A percentile compares a stretch with the other conserved stretches of the same genome.
Conservation (phyloP, 2,888 invertebrate genomes). For the Pollenia labialis region DNA sequence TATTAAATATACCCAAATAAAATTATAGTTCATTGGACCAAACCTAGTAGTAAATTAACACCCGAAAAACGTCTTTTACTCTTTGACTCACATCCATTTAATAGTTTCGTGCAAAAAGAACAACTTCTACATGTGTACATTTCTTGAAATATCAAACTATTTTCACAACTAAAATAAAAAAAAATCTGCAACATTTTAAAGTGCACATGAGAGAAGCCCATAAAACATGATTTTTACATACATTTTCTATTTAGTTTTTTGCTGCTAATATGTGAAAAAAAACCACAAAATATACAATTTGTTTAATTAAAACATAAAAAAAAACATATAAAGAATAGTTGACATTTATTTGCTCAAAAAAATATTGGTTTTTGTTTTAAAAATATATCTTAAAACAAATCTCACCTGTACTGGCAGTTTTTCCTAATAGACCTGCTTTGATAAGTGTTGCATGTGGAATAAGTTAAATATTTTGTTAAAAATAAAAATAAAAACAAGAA, state of each 20-base stretch:
- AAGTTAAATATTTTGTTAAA: slow-evolving; percentile 41
- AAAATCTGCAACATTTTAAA: neutral
- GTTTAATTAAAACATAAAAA: slow-evolving; percentile 14
- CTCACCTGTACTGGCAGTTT: slow-evolving; percentile 83
- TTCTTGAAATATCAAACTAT: no score
- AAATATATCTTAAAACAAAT: slow-evolving; percentile 4
- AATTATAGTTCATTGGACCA: no score
- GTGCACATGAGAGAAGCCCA: slow-evolving; percentile 20
- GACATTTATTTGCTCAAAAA: slow-evolving; percentile 43
- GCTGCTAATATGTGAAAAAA: neutral
- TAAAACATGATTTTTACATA: slow-evolving; percentile 46
- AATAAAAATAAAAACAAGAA: slow-evolving; percentile 70
- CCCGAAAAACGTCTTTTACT: no score
- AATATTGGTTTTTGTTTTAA: slow-evolving; percentile 41
- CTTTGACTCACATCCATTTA: no score
- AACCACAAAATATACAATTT: slow-evolving; percentile 12
- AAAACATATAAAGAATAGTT: slow-evolving; percentile 16
- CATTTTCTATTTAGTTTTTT: slow-evolving; percentile 16
- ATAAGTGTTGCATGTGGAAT: slow-evolving; percentile 70
- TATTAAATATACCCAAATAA: no score
- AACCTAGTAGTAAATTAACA: no score
- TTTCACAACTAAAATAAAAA: neutral
- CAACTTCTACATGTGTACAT: no score
- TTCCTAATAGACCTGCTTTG: slow-evolving; percentile 83
- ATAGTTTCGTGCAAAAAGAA: no score